Evolutionary conservation across 2,888 invertebrate species (phyloP), one percentile per base, ranked within the genome.

Genomic region (Balanococcus diminutus): DNA sequence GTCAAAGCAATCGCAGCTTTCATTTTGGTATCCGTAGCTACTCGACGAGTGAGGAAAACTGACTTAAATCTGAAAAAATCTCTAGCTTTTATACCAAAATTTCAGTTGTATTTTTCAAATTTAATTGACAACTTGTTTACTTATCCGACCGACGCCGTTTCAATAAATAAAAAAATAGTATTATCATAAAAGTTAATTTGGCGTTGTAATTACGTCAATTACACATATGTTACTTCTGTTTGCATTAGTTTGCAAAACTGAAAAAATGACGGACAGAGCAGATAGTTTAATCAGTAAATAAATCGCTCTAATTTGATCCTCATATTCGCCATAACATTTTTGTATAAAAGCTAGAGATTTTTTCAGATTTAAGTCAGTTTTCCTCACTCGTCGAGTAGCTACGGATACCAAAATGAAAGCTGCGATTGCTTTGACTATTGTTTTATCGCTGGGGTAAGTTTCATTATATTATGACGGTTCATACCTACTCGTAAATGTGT

Each of bases 391-490:
- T 72, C 14, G 5, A 72, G 6, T 11, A 31, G 28, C 16, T n/a
- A 31, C 16, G 8, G 72, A 72, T 31, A 28, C 9, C 31, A 72
- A 31, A 72, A 72, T 72, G 72, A 72, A 72, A 31, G 72, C 28
- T 31, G 72, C 31, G 1, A 31, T 31, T 16, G 16, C 14, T 16
- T 31, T 72, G 11, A 72, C 67, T 16, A 2, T 72, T 16, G 14
- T 72, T 72, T 72, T 72, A 16, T 72, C 72, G 16, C 31, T 72
- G 31, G 72, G 72, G 72, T 72, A 72, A 28, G 72, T 72, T 28
- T 72, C 14, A 31, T 72, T 31, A 31, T 31, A 31, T 31, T 28
- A n/a, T n/a, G n/a, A n/a, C n/a, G n/a, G n/a, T 28, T 3, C 28
- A 56, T 56, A 19, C n/a, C 56, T n/a, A n/a, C n/a, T n/a, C n/a